These are phyloP conservation scores for Chloroceryle aenea DNA, from an alignment of 2,113 vertebrate species.

Conservation along the genomic window DNA sequence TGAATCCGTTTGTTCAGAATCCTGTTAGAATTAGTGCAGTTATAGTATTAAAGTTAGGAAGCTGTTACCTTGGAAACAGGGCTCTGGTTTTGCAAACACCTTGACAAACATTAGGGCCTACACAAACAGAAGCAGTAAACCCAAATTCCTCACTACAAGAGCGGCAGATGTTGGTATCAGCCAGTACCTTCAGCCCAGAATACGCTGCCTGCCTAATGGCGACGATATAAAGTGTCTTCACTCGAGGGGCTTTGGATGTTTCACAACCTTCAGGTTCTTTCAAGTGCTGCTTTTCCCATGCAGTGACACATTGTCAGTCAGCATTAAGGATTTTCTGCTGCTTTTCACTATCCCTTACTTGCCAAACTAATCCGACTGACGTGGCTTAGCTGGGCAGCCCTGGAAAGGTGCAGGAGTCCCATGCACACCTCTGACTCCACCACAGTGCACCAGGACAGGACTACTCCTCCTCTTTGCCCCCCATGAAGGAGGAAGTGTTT, in stretches of 20 bases:
- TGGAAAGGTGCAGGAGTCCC: background rate
- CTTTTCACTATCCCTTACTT: conserved; percentile 42
- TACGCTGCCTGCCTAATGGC: background rate
- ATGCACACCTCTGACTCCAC: background rate
- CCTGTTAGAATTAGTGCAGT: conserved; percentile 35
- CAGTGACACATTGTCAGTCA: conserved; percentile 15
- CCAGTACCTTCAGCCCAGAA: background rate
- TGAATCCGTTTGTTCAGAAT: conserved; percentile 46
- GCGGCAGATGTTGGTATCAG: background rate
- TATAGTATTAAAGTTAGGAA: conserved; percentile 63
- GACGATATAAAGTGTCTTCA: background rate
- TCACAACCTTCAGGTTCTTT: background rate
- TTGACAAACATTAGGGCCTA: conserved; percentile 7
- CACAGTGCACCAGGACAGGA: background rate
- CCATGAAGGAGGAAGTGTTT: background rate
- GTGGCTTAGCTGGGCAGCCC: conserved; percentile 29
- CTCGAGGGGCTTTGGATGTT: background rate
- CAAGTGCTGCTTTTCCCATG: background rate
- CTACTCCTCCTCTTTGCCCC: background rate
- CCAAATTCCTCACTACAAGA: background rate
- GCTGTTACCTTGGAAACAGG: conserved; percentile 63
- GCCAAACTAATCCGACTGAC: conserved; percentile 16
- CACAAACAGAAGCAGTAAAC: background rate
- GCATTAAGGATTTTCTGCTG: background rate
- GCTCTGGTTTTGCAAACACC: conserved; percentile 39